Evolutionary conservation across 2,797 vertebrate species (phyloP).

Genomic region (Coranthus polyacanthus): DNA sequence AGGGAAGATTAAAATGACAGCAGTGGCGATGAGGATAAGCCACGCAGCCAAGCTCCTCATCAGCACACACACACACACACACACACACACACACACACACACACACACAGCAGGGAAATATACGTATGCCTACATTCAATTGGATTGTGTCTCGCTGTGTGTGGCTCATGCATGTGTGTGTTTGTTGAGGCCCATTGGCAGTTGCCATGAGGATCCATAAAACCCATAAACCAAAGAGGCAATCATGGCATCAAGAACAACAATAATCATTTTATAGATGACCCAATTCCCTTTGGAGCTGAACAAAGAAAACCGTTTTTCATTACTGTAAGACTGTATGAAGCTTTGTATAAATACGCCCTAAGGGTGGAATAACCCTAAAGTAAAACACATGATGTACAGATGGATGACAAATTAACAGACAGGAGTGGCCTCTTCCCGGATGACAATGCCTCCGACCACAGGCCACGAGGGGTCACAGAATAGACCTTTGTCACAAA

Average conservation of each 20-base stretch:
- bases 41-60: constrained; percentile 42
- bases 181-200: constrained; percentile 19
- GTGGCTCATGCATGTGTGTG: constrained; percentile 3
- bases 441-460: no score
- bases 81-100: constrained; percentile 22
- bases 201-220: constrained; percentile 21
- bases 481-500: no score
- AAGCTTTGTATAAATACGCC: neutral
- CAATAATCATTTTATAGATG: constrained; percentile 48
- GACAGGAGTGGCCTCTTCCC: no score
- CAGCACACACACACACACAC: constrained; percentile 18
- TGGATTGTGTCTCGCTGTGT: constrained; percentile 15
- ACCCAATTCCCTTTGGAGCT: constrained; percentile 36
- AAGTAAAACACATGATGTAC: no score
- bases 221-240: constrained; percentile 36
- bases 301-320: constrained; percentile 27
- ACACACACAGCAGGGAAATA: neutral
- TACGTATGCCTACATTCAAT: constrained; percentile 1
- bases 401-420: no score
- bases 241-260: constrained; percentile 47
- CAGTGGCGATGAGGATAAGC: constrained; percentile 53
- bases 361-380: no score
- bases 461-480: no score
- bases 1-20: constrained; percentile 60
- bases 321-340: neutral